Evolutionary conservation across 2,113 vertebrate species (phyloP), one percentile per base, ranked within the genome.

Genomic region (Dicerorhinus sumatrensis): DNA sequence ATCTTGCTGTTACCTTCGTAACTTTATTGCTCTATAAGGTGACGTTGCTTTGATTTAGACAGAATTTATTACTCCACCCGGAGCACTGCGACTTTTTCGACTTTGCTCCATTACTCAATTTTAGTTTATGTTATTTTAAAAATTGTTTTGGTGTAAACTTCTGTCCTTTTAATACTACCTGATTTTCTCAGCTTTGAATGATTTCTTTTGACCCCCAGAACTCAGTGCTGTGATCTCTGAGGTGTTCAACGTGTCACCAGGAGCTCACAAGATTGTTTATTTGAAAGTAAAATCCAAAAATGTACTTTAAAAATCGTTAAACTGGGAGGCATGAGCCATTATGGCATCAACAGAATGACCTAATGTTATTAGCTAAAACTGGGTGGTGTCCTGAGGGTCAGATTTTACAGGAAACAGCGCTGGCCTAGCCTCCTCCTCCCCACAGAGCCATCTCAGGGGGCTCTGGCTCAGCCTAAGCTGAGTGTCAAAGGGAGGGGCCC

Each of bases 221-320:
- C 18, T 60, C 18, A 25, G 48, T 42, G 6, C 17, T 3, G 8
- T 36, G 27, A 80, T 5, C 12, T 77, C n/a, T 31, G 39, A 65
- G 5, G 29, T 80, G 31, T 60, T 92, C 13, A 33, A 25, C 20
- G 62, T 76, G 2, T 60, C 56, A 79, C 31, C 16, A 39, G 89
- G 69, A 70, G 14, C 23, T 67, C 67, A 89, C 13, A 20, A 63
- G 20, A 13, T 54, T 88, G 21, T 60, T 87, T 85, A 95, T 73
- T 62, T 92, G 21, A 96, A 92, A 86, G 29, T 25, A 96, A 96
- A 87, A 94, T 31, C 27, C 7, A 94, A 89, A 94, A 75, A 46
- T n/a, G 2, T 42, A 60, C 85, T 91, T 92, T 16, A 56, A 81
- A 83, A 72, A 58, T 29, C 46, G 8, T 92, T 84, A 54, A 56